Evolutionary conservation across 53 echinoderm and acorn worm species (phyloP), one percentile per base, ranked within the genome.

Genomic region (Hippasteria phrygiana): DNA sequence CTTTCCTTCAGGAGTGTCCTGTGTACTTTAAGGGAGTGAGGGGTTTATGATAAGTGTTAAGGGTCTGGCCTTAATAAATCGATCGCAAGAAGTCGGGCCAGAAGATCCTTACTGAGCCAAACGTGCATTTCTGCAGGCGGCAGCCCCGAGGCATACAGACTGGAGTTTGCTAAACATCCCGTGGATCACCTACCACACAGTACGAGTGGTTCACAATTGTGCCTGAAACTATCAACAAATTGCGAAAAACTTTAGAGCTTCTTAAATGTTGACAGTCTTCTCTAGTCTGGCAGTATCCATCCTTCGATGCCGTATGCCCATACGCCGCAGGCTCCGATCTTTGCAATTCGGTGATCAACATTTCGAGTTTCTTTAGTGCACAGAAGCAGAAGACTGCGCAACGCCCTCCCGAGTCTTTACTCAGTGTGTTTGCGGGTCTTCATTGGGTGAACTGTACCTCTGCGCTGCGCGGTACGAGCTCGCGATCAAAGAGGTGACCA

Each of bases 341-440:
- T n/a, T n/a, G n/a, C n/a, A n/a, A n/a, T n/a, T n/a, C n/a, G n/a
- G n/a, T n/a, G n/a, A n/a, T 51, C 51, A 51, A 14, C 20, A 74
- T 46, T 45, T 74, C 43, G 28, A 43, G 28, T 75, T 75, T 50
- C 17, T 48, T 75, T 47, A 75, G 29, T 75, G 50, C 47, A n/a
- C 16, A 34, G 26, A 12, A n/a, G n/a, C 39, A 7, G 45, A 1
- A 20, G 27, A 55, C 51, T 39, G 55, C 29, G 56, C 27, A 78
- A 78, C 78, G 59, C 78, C 56, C 78, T 59, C 78, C 55, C 37
- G 39, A 55, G 56, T 8, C 37, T 34, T 59, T 62, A 73, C 43
- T n/a, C 73, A 38, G 6, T 47, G 7, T 22, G 37, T 39, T 42
- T 73, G 2, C 32, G 34, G 71, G 33, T 77, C 45, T 17, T 77